phyloP scores from a whole-genome alignment of 53 echinoderm and acorn worm species.

The Echinarachnius parma region DNA sequence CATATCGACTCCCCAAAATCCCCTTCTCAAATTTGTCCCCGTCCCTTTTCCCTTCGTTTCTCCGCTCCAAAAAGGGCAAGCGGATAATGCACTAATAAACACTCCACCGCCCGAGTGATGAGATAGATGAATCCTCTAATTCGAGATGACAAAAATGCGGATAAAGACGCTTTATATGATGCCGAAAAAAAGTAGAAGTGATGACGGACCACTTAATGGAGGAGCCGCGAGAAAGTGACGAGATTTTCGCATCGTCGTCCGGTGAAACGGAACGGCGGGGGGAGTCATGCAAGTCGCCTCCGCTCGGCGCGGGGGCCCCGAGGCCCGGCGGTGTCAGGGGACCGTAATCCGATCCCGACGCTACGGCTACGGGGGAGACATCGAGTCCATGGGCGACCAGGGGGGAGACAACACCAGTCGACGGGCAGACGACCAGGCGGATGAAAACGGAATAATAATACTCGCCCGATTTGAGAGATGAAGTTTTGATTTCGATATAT shows the following conservation, averaged over 20 bases:
- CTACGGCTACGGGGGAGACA: conserved; percentile 27
- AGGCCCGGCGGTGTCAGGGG: conserved; percentile 37
- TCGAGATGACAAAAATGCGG: too few species aligned
- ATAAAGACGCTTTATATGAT: too few species aligned
- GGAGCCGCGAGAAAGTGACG: not conserved
- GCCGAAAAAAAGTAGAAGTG: not conserved
- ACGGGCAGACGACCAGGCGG: conserved; percentile 28
- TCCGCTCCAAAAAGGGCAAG: too few species aligned
- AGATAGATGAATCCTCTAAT: too few species aligned
- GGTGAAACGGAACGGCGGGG: conserved; percentile 38
- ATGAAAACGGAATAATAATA: conserved; percentile 36
- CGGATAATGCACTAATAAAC: too few species aligned
- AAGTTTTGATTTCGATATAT: too few species aligned
- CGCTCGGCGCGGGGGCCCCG: conserved; percentile 42
- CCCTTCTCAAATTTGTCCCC: too few species aligned
- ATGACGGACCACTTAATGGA: conserved; percentile 21
- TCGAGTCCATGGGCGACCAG: conserved; percentile 32
- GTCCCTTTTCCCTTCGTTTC: too few species aligned
- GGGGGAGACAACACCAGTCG: conserved; percentile 9
- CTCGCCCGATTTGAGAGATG: not conserved
- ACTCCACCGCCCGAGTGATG: too few species aligned
- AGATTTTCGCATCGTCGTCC: not conserved
- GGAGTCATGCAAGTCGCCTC: conserved; percentile 22
- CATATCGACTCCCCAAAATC: too few species aligned
- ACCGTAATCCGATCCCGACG: conserved; percentile 46